A percentile compares a stretch with the other conserved stretches of the same genome.
Conservation (phyloP, 2,888 invertebrate species). For the Pediacus dermestoides region DNA sequence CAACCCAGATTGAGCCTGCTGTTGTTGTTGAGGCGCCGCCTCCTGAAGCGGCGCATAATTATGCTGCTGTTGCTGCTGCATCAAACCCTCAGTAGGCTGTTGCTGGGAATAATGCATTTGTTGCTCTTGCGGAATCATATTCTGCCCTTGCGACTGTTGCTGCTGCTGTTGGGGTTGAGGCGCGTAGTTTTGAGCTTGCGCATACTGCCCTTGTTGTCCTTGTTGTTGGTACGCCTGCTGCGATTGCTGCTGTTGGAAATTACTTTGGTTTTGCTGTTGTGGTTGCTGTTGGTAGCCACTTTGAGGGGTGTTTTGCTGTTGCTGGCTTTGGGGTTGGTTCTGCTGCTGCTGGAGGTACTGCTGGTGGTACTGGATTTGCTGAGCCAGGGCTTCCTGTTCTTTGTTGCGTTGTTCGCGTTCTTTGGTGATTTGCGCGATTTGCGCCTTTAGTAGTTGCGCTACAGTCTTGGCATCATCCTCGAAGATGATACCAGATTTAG, state of each 20-base stretch:
- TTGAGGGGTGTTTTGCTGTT: slow-evolving; percentile 46
- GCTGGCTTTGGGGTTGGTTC: slow-evolving; percentile 51
- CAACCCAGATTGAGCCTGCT: slow-evolving; percentile 30
- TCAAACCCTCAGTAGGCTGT: slow-evolving; percentile 16
- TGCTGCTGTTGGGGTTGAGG: slow-evolving; percentile 49
- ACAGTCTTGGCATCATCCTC: slow-evolving; percentile 94
- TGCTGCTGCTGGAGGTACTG: slow-evolving; percentile 58
- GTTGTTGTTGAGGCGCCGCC: slow-evolving; percentile 23
- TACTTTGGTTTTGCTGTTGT: slow-evolving; percentile 34
- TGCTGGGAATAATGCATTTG: slow-evolving; percentile 27
- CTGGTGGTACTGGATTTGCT: slow-evolving; percentile 57
- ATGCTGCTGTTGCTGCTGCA: too few relatives aligned
- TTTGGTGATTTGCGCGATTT: slow-evolving; percentile 70
- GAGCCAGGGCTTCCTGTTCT: slow-evolving; percentile 49
- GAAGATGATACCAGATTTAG: slow-evolving; percentile 88
- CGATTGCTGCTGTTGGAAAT: slow-evolving; percentile 19
- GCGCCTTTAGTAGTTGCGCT: slow-evolving; percentile 84
- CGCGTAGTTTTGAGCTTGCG: slow-evolving; percentile 2
- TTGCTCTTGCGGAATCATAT: slow-evolving; percentile 10
- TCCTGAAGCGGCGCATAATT: too few relatives aligned
- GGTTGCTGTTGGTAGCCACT: slow-evolving; percentile 47
- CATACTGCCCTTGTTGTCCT: slow-evolving; percentile 15
- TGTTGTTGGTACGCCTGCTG: slow-evolving; percentile 23
- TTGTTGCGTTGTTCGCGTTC: slow-evolving; percentile 56
- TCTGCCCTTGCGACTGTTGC: slow-evolving; percentile 53